Base-by-base conservation (phyloP, 2,797 vertebrate species). In the Pipistrellus pipistrellus region DNA sequence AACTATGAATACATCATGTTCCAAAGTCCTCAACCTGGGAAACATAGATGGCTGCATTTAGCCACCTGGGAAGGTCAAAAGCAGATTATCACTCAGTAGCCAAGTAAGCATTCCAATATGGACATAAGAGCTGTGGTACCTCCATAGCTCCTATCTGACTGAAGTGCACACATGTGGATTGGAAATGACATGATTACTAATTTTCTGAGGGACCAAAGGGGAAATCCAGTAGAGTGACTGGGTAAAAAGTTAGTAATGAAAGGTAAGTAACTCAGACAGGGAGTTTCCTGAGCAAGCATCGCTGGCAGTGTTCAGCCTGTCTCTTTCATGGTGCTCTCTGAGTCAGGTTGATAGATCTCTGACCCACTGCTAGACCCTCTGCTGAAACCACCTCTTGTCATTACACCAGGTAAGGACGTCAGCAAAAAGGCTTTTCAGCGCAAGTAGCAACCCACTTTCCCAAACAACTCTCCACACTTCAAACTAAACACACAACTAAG, bases 231-330 rank as follows among this genome's bases (percentile, higher is more conserved):
- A 55, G 1, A 93, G 68, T 86, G 83, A 91, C 83, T 90, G 88
- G 91, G 94, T 97, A 38, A 91, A 91, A 88, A 93, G 90, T 96
- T 92, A 95, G 92, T 94, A 96, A 72, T 64, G 69, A 96, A 96
- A 97, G 96, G 96, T 95, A 95, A 97, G 95, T 91, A 46, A 89
- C 71, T 72, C 95, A 96, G 96, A 97, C 92, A 53, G 95, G 96
- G 96, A 94, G 83, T 97, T 97, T 97, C 95, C 97, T 92, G 68
- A 89, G 89, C 73, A 85, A 44, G 72, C 18, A 77, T 48, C 21
- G 51, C 32, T 17, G 0, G 62, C 6, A 48, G 72, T 25, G 76
- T 59, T 89, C 4, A 90, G 88, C 53, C 35, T 14, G 1, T 20
- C 17, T 68, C 71, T 93, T 55, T 75, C 20, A 69, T 2, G 71